phyloP scores from a whole-genome alignment of 2,113 vertebrate species.

The Zosterops pallidus region DNA sequence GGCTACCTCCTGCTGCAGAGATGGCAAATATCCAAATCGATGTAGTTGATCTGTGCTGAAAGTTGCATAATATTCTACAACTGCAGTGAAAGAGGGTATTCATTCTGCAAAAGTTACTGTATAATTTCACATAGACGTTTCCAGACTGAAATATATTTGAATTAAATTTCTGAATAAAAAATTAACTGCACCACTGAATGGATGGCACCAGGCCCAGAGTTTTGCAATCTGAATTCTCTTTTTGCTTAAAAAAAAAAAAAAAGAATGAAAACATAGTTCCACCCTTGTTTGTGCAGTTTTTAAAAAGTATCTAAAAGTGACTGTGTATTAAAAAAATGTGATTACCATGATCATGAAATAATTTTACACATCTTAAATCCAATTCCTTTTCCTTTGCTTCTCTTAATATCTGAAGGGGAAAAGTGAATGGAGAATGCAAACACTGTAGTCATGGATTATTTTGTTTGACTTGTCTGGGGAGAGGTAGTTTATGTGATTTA shows the following conservation, averaged over 20 bases:
- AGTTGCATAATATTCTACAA: neutral
- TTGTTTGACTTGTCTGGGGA: neutral
- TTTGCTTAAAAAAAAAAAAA: neutral
- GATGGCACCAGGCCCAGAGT: neutral
- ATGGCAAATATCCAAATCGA: fast-evolving
- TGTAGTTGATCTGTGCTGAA: neutral
- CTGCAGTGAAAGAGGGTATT: neutral
- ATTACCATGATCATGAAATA: neutral
- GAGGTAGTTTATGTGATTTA: neutral
- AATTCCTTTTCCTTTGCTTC: neutral
- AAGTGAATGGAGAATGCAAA: neutral
- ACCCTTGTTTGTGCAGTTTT: neutral
- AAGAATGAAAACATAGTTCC: neutral
- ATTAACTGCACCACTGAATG: neutral
- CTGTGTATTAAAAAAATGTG: neutral
- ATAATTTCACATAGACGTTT: neutral
- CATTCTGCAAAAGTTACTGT: neutral
- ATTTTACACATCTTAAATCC: neutral
- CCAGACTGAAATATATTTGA: neutral
- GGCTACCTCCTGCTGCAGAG: neutral
- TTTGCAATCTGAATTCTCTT: neutral
- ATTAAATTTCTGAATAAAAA: neutral
- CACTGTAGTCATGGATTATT: neutral
- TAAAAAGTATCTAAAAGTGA: neutral
- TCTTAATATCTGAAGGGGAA: neutral